Percentiles rank a stretch among this genome's conserved stretches.
phyloP scores from a whole-genome alignment of 2,113 vertebrate genomes.

The Malurus cyaneus region DNA sequence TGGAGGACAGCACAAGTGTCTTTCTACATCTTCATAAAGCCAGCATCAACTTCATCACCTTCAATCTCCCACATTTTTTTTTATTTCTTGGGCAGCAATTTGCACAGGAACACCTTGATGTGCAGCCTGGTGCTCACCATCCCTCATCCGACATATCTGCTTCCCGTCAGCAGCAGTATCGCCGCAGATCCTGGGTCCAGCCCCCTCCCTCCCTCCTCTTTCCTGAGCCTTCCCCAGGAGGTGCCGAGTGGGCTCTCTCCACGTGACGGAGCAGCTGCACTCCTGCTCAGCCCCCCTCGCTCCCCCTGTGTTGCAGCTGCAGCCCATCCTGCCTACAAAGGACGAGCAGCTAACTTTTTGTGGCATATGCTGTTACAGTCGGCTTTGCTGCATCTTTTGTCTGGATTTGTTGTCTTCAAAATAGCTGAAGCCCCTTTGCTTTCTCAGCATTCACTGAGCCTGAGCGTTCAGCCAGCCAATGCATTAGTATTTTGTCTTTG shows the following conservation, averaged over 20 bases:
- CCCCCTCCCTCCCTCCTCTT: background rate
- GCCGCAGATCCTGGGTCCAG: background rate
- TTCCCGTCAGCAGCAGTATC: background rate
- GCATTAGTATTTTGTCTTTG: background rate
- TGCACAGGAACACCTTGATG: background rate
- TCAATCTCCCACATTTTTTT: background rate
- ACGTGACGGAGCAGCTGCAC: conserved; percentile 54
- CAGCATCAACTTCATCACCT: background rate
- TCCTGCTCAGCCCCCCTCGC: background rate
- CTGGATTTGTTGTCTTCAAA: background rate
- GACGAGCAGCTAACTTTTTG: conserved; percentile 22
- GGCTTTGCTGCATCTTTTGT: conserved; percentile 51
- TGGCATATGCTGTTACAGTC: conserved; percentile 44
- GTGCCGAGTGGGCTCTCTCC: conserved; percentile 7
- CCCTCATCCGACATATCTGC: background rate
- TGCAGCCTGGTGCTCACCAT: background rate
- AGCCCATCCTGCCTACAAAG: conserved; percentile 58
- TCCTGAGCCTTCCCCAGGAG: conserved; percentile 18
- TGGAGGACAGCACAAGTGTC: background rate
- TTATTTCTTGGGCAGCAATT: rapidly evolving
- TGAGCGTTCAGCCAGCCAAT: background rate
- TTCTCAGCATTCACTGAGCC: background rate
- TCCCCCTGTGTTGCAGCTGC: conserved; percentile 44
- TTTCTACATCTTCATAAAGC: background rate
- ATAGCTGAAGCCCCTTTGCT: conserved; percentile 19